Evolutionary conservation across 2,888 invertebrate genomes (phyloP), one percentile per base, ranked within the genome.

Genomic region (Nemoura dubitans): DNA sequence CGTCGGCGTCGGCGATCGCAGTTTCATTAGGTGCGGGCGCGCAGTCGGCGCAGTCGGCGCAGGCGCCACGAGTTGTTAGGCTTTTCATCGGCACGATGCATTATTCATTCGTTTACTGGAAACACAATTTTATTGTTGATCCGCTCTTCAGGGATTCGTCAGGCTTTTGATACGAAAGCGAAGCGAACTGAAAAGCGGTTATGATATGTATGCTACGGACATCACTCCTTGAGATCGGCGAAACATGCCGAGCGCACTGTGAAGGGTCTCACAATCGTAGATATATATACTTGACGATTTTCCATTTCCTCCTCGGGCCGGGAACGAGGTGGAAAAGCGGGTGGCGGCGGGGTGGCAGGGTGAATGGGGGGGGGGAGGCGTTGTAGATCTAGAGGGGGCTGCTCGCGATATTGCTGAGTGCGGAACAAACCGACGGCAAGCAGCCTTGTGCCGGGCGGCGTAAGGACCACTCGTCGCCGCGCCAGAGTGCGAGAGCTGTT

Each of bases 101-200:
- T 81, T 81, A 81, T 81, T 81, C 81, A 81, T 81, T 28, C 81
- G 81, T 81, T 81, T 81, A 81, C 81, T 29, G 30, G 27, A 27
- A 78, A 78, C 78, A 78, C 78, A 78, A 78, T 78, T 78, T 78
- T 78, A 78, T 78, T 78, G 78, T 78, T 78, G 78, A 78, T 78
- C 78, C 78, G 78, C 27, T 78, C 78, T 78, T 28, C 26, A 28
- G 26, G 26, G 78, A 78, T 26, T 78, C 28, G 27, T 10, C 78
- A 28, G 27, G 28, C 28, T 28, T 78, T 78, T 78, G 27, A 78
- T 78, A 28, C 16, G 78, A 78, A 78, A 78, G 28, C 27, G 78
- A 78, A 78, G 10, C 28, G 78, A 78, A 78, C 78, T 78, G 78
- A 78, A 78, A 78, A 78, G 28, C 78, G 78, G 28, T 59, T 78